phyloP scores from a whole-genome alignment of 2,113 vertebrate species.

The Pseudopipra pipra region DNA sequence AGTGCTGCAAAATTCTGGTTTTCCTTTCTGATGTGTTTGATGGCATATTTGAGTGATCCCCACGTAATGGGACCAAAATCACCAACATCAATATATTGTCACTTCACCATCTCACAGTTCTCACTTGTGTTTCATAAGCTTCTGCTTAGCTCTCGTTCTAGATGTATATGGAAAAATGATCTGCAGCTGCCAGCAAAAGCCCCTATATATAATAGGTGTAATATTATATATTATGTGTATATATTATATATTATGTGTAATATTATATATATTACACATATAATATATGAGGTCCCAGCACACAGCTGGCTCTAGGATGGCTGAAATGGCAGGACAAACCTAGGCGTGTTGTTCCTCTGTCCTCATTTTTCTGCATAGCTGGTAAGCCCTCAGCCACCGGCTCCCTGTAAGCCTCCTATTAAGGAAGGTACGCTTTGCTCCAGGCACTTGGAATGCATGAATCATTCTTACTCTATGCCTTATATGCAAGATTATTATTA shows the following conservation, averaged over 20 bases:
- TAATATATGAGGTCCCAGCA: neutral
- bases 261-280: too few relatives aligned
- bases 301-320: neutral
- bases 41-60: neutral
- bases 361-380: neutral
- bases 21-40: neutral
- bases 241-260: too few relatives aligned
- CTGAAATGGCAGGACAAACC: neutral
- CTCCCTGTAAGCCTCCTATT: neutral
- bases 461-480: neutral
- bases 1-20: neutral
- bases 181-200: neutral
- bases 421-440: neutral
- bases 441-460: neutral
- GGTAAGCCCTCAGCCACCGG: neutral
- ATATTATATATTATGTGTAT: too few relatives aligned
- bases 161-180: neutral
- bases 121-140: neutral
- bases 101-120: neutral
- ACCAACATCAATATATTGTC: neutral
- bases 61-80: neutral
- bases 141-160: neutral
- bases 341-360: neutral
- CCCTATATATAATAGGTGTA: neutral
- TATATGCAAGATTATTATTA: conserved; percentile 19